A percentile compares a stretch with the other conserved stretches of the same genome.
phyloP scores from a whole-genome alignment of 2,113 vertebrate genomes.

The Elanoides forficatus region DNA sequence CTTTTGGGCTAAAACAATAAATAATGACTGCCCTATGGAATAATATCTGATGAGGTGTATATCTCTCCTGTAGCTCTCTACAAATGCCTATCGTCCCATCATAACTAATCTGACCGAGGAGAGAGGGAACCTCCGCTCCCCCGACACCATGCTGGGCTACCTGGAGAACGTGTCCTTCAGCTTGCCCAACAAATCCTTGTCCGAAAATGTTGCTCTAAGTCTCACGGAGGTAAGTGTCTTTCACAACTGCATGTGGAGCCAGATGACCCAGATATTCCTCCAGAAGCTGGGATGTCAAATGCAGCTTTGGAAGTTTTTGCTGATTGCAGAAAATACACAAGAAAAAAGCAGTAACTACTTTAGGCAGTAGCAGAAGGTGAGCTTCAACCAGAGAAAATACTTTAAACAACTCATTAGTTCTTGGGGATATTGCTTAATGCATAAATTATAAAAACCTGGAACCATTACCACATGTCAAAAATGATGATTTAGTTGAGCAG shows the following conservation, averaged over 20 bases:
- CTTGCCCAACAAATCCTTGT: slow-evolving; percentile 75
- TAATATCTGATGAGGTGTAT: not conserved
- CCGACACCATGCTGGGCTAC: slow-evolving; percentile 31
- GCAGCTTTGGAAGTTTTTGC: not conserved
- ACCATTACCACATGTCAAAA: not conserved
- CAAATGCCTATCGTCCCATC: slow-evolving; percentile 67
- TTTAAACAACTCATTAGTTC: not conserved
- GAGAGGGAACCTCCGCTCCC: slow-evolving; percentile 20
- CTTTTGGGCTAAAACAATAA: not conserved
- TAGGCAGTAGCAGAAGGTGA: not conserved
- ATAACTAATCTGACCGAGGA: slow-evolving; percentile 40
- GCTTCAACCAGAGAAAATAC: not conserved
- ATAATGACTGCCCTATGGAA: not conserved
- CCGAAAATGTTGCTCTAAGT: slow-evolving; percentile 74
- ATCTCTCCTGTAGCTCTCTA: slow-evolving; percentile 63
- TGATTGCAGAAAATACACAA: fast-evolving
- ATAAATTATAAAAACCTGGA: not conserved
- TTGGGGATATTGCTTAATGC: not conserved
- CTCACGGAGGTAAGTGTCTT: slow-evolving; percentile 80
- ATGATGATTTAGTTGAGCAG: not conserved
- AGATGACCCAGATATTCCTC: not conserved
- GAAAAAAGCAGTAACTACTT: not conserved
- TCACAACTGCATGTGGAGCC: not conserved
- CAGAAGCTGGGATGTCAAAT: fast-evolving
- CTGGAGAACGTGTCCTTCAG: slow-evolving; percentile 72